Evolutionary conservation across 2,113 vertebrate species (phyloP).

Genomic region (Myrmecophaga tridactyla): DNA sequence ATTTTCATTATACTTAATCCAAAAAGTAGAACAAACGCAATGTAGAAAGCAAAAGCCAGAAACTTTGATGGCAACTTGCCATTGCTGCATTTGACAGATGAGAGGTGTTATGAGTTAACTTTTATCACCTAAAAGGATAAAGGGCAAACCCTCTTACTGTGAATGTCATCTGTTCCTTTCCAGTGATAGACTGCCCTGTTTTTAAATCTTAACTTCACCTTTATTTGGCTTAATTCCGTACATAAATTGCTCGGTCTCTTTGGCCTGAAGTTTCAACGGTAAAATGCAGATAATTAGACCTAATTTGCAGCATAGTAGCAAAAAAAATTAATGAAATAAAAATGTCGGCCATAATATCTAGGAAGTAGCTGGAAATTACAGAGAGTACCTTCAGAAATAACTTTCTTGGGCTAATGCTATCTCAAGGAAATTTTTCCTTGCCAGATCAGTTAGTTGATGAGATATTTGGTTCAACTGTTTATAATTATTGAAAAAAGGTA

Average conservation of each 20-base stretch:
- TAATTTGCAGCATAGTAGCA: not conserved
- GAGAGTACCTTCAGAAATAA: not conserved
- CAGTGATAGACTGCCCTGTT: not conserved
- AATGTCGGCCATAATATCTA: not conserved
- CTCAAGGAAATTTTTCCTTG: not conserved
- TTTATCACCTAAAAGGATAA: not conserved
- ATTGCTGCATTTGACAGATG: not conserved
- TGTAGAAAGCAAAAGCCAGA: not conserved
- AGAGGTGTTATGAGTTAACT: not conserved
- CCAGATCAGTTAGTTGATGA: not conserved
- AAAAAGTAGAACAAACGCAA: not conserved
- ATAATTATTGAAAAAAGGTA: not conserved
- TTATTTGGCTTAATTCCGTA: not conserved
- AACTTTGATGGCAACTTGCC: not conserved
- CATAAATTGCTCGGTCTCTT: not conserved
- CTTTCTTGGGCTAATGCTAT: not conserved
- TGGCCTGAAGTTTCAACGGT: not conserved
- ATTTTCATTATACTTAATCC: not conserved
- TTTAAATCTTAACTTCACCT: not conserved
- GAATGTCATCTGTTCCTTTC: not conserved
- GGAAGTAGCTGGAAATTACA: not conserved
- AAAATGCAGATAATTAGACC: not conserved
- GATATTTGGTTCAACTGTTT: not conserved
- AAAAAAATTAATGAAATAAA: conserved; percentile 8
- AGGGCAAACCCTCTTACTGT: not conserved